Conservation (phyloP, 2,888 invertebrate genomes). For the Hyles lineata region DNA sequence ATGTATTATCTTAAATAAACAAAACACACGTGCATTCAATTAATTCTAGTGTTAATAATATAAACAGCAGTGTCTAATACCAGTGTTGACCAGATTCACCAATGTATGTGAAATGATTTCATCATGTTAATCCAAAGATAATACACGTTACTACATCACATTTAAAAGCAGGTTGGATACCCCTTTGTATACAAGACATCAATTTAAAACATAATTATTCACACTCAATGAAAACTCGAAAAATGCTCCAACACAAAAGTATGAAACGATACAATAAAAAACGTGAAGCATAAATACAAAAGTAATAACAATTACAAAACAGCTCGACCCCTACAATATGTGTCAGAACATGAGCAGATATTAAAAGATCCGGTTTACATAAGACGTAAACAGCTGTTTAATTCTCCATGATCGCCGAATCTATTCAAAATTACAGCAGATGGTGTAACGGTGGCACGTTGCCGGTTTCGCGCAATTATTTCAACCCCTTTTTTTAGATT, state of each 20-base stretch:
- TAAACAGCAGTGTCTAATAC: too few relatives aligned
- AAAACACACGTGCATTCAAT: too few relatives aligned
- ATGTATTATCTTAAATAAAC: too few relatives aligned
- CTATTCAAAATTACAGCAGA: constrained; percentile 10
- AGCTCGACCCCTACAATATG: constrained; percentile 2
- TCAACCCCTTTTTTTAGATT: not conserved
- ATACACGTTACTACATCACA: too few relatives aligned
- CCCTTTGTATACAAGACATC: too few relatives aligned
- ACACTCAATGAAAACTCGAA: not conserved
- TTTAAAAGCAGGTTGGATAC: too few relatives aligned
- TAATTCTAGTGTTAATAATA: too few relatives aligned
- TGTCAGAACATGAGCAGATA: not conserved
- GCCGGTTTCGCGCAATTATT: not conserved
- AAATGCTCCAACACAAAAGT: not conserved
- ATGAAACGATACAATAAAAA: not conserved
- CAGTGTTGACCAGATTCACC: too few relatives aligned
- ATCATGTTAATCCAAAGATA: too few relatives aligned
- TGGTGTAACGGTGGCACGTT: not conserved
- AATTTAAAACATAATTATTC: not conserved
- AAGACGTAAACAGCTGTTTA: not conserved
- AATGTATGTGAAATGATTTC: too few relatives aligned
- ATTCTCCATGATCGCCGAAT: not conserved
- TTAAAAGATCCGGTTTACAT: constrained; percentile 2
- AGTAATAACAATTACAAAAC: not conserved
- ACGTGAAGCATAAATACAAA: not conserved